Percentiles rank a stretch among this genome's conserved stretches.
These are phyloP conservation scores for Ciconia boyciana DNA, from an alignment of 2,113 vertebrate genomes.

Conservation along the genomic window DNA sequence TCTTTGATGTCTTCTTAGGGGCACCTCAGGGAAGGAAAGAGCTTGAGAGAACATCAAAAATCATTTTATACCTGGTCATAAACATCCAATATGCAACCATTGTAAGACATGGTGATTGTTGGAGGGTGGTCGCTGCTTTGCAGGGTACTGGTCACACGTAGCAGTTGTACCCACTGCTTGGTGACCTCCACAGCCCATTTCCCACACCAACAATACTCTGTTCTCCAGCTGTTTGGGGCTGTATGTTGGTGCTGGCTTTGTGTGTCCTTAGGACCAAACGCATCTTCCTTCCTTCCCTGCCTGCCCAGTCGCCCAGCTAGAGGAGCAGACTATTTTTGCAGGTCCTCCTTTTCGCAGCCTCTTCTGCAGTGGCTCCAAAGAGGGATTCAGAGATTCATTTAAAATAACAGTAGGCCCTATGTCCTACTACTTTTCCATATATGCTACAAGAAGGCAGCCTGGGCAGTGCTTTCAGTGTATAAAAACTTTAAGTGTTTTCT, in stretches of 20 bases:
- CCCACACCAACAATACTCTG: background rate
- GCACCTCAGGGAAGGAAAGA: background rate
- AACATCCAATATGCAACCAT: background rate
- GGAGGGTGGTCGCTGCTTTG: background rate
- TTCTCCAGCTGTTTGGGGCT: background rate
- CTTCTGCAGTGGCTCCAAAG: background rate
- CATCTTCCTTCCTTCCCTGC: background rate
- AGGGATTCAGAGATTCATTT: too few relatives aligned
- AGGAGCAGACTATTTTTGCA: background rate
- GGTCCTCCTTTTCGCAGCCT: background rate
- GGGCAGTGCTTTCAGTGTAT: rapidly evolving
- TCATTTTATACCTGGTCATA: background rate
- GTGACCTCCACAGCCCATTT: background rate
- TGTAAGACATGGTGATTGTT: background rate
- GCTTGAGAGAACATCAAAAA: background rate
- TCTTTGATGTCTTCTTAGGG: background rate
- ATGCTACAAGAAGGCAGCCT: background rate
- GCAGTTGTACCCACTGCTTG: too few relatives aligned
- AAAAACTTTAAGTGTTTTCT: background rate
- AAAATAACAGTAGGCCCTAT: background rate
- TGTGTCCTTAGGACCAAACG: background rate
- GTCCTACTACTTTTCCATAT: background rate
- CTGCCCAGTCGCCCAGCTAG: rapidly evolving
- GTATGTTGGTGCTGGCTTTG: background rate
- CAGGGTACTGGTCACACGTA: too few relatives aligned